These are phyloP conservation scores for Tanytarsus gracilentus DNA, from an alignment of 2,888 invertebrate genomes.

Conservation along the genomic window DNA sequence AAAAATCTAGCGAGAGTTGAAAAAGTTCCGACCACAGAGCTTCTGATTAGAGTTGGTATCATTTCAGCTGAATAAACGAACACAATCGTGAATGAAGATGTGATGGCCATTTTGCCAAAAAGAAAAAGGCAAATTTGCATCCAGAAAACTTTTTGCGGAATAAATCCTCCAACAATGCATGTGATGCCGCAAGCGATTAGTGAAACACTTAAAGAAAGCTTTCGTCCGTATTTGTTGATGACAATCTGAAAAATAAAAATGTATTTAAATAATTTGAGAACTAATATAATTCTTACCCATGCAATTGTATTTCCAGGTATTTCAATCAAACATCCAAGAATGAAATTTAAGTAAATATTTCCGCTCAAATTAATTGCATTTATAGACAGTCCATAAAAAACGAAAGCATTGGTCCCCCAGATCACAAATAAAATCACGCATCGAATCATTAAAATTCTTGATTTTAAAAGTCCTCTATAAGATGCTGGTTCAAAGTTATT, in stretches of 20 bases:
- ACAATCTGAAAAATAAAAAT: conserved; percentile 40
- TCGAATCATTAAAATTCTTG: not conserved
- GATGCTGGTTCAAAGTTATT: not conserved
- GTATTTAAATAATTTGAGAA: not conserved
- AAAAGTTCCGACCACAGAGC: conserved; percentile 51
- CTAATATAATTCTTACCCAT: not conserved
- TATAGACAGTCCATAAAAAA: conserved; percentile 59
- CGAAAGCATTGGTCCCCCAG: conserved; percentile 56
- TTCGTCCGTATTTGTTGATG: conserved; percentile 47
- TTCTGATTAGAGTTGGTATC: conserved; percentile 46
- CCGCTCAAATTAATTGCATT: conserved; percentile 57
- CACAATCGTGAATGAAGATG: conserved; percentile 53
- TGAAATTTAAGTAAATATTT: conserved; percentile 59
- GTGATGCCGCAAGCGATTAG: conserved; percentile 47
- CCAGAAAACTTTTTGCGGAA: conserved; percentile 47
- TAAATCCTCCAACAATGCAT: conserved; percentile 48
- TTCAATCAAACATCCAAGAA: conserved; percentile 52
- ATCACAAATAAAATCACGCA: not conserved
- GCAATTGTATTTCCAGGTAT: conserved; percentile 51
- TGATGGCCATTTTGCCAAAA: conserved; percentile 54
- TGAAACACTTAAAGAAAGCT: conserved; percentile 46
- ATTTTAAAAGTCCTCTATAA: not conserved
- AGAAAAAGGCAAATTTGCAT: conserved; percentile 50
- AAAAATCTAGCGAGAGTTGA: conserved; percentile 52
- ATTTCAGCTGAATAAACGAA: conserved; percentile 50